Base-by-base conservation (phyloP, 1,140 invertebrate species). In the Heliconius melpomene region DNA sequence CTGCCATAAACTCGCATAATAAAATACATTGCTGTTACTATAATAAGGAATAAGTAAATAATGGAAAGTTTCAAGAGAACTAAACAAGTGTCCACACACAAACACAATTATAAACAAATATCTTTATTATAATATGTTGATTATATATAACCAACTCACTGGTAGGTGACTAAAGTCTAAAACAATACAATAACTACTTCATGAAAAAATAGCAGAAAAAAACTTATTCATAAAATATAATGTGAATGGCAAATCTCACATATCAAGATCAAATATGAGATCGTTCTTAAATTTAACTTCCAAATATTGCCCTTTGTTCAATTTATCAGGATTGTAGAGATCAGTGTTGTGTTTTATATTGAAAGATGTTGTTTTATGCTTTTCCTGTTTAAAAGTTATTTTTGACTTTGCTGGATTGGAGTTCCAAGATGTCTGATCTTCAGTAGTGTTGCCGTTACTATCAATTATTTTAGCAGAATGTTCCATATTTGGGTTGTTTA, bases 181-280 rank as follows among this genome's bases (percentile, higher is more conserved):
- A 74, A 79, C 38, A 79, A n/a, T 66, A 74, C 11, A 38, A 38
- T 77, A 71, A 70, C 32, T 29, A 75, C 46, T 71, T 54, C 38
- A 75, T 36, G 57, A 75, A 83, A 50, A 75, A 71, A 82, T 73
- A 20, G 72, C 57, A 73, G 77, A 78, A 79, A 78, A 82, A 77
- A 78, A 38, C 5, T 16, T 66, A 66, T 66, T 29, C 60, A 66
- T 66, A 66, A 26, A 66, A 66, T 66, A 29, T 66, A 29, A 66
- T 60, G 9, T 26, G 79, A 82, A 88, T 85, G 80, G 83, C 83
- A 84, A 82, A 83, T 75, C 87, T 94, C 88, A 95, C 94, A 95
- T 95, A 83, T 95, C 94, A 81, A 95, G 91, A 90, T 95, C 94
- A 85, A 95, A 95, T 87, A 95, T 95, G 89, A 95, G 94, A 92